Base-by-base conservation (phyloP, 2,797 vertebrate species). In the Pempheris klunzingeri region DNA sequence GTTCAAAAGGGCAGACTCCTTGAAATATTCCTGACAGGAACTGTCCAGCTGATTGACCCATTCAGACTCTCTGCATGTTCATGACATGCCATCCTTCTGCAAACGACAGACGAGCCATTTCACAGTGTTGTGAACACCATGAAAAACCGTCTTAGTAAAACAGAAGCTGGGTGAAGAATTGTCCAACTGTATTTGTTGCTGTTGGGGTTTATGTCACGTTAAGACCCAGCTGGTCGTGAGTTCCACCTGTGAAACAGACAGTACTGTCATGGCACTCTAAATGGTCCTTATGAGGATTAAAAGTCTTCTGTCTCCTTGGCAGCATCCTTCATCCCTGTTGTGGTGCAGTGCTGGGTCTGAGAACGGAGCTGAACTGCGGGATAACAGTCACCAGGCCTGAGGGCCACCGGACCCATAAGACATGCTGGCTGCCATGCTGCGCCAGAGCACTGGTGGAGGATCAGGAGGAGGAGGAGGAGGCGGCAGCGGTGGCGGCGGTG, bases 371-470 rank as follows among this genome's bases (percentile, higher is more conserved):
- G 61, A 77, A 11, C 70, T 15, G 44, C 61, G 9, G 76, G 71
- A 71, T 22, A 81, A 55, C 74, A 24, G 44, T 52, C 83, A 76
- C 38, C 71, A 36, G 85, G 90, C 87, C 82, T 39, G 3, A 72
- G 79, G 88, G 82, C 87, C 81, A 9, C 58, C 2, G 71, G 73
- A 89, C 52, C 32, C 14, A 22, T 53, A 39, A 85, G 76, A 90
- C 87, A 90, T 95, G 76, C 94, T 78, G 71, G 95, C 74, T 64
- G 89, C 95, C 85, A 97, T 98, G 96, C 95, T 97, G 81, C 94
- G 94, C 63, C 95, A 95, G 86, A 91, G 90, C 30, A 61, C 82
- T 26, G 85, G 88, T 0, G 86, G 90, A 36, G 90, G 92, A 67
- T 94, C 95, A 61, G 95, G 95, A 62, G 78, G 90, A 0, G 87